Evolutionary conservation across 2,797 vertebrate species (phyloP).

Genomic region (Odontamblyopus rebecca): DNA sequence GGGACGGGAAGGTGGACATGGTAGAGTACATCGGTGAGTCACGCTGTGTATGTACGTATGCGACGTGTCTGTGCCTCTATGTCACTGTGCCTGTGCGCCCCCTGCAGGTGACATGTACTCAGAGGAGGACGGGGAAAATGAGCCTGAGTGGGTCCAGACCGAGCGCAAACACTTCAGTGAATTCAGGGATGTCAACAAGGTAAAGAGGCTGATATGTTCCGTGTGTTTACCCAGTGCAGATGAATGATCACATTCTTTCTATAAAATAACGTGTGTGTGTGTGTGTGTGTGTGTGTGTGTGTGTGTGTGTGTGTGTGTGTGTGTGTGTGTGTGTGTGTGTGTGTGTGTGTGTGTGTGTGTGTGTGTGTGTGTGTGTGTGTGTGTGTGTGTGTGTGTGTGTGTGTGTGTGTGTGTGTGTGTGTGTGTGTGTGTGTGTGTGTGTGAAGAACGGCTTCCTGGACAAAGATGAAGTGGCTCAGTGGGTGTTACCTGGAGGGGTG

Average conservation of each 20-base stretch:
- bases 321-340: constrained; percentile 14
- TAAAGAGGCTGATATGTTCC: constrained; percentile 37
- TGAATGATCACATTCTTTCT: too few species aligned
- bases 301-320: constrained; percentile 15
- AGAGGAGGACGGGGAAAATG: constrained; percentile 69
- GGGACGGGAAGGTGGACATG: constrained; percentile 82
- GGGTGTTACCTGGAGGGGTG: constrained; percentile 85
- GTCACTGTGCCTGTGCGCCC: constrained; percentile 14
- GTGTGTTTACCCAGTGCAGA: too few species aligned
- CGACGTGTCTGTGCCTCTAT: background rate
- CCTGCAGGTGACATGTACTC: constrained; percentile 85
- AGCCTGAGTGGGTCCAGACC: constrained; percentile 86
- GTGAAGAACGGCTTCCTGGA: constrained; percentile 83
- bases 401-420: too few species aligned
- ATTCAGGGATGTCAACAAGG: constrained; percentile 86
- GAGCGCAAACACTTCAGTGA: constrained; percentile 86
- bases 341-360: constrained; percentile 15
- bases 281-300: constrained; percentile 14
- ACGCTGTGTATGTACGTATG: background rate
- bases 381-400: too few species aligned
- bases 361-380: too few species aligned
- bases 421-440: background rate
- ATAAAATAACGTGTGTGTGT: too few species aligned
- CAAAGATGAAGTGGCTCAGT: constrained; percentile 78
- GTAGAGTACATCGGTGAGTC: constrained; percentile 87